Conservation (phyloP, 2,888 invertebrate genomes). For the Diaperis boleti region DNA sequence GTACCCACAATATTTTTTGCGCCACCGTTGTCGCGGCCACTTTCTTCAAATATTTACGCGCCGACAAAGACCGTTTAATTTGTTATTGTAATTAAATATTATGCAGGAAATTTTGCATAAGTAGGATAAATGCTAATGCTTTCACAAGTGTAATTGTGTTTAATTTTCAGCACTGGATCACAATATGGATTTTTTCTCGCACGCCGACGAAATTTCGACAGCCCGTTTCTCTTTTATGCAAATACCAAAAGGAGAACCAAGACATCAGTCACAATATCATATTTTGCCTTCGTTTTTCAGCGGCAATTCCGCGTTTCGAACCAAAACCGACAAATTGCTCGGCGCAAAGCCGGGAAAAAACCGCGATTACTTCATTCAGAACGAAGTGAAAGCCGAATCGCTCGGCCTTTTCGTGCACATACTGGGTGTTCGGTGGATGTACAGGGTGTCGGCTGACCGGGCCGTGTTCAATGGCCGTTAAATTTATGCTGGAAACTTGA, state of each 20-base stretch:
- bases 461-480: constrained; percentile 9
- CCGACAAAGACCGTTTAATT: background rate
- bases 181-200: background rate
- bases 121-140: background rate
- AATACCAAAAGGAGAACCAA: background rate
- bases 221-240: background rate
- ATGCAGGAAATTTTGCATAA: background rate
- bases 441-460: background rate
- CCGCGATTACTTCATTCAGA: constrained; percentile 9
- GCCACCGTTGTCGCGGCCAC: too few species aligned
- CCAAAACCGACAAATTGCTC: constrained; percentile 24
- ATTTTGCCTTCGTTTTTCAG: background rate
- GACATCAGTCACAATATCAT: background rate
- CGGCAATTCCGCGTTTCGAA: constrained; percentile 2
- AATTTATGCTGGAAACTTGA: constrained; percentile 31
- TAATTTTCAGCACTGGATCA: background rate
- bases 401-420: background rate
- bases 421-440: constrained; percentile 10
- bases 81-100: background rate
- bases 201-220: background rate
- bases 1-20: too few species aligned
- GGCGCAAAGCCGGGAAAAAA: constrained; percentile 10
- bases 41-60: too few species aligned
- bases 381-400: constrained; percentile 25
- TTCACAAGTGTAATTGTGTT: background rate